Evolutionary conservation across 2,888 invertebrate species (phyloP), one percentile per base, ranked within the genome.

Genomic region (Muscina levida): DNA sequence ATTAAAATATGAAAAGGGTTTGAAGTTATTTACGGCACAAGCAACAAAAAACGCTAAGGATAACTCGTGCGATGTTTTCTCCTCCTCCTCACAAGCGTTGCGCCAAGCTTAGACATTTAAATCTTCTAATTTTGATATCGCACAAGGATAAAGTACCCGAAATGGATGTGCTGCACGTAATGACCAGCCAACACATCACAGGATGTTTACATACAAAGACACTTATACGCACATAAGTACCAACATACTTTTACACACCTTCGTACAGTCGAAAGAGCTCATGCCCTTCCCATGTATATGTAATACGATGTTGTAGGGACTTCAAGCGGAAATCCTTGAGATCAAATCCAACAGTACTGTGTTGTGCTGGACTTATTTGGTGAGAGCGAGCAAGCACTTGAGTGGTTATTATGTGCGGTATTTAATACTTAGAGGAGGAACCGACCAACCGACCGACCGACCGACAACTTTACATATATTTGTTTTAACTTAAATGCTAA

Each of bases 291-390:
- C n/a, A n/a, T n/a, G n/a, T n/a, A n/a, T n/a, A n/a, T n/a, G n/a
- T n/a, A n/a, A n/a, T 67, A 44, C 13, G 59, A 26, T 72, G 76
- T 75, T 76, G 80, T 78, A 76, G 79, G 72, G 44, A 82, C 82
- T 77, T 74, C 83, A 85, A 85, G 85, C 84, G 84, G 84, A 87
- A 86, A 87, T 87, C 87, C 87, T 88, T 88, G 87, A 88, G 87
- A 87, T 13, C 26, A 44, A 62, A 62, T 5, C 48, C 42, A 42
- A 8, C 15, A 11, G 19, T 22, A 19, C n/a, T n/a, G 31, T 19
- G 17, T 8, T 17, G 57, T 15, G 15, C n/a, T n/a, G n/a, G n/a
- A n/a, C n/a, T n/a, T n/a, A n/a, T n/a, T n/a, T n/a, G n/a, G n/a
- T 31, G 31, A 31, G 31, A 31, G 31, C n/a, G n/a, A n/a, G n/a